A percentile compares a stretch with the other conserved stretches of the same genome.
Conservation (phyloP, 2,113 vertebrate species). For the Chloroceryle aenea region DNA sequence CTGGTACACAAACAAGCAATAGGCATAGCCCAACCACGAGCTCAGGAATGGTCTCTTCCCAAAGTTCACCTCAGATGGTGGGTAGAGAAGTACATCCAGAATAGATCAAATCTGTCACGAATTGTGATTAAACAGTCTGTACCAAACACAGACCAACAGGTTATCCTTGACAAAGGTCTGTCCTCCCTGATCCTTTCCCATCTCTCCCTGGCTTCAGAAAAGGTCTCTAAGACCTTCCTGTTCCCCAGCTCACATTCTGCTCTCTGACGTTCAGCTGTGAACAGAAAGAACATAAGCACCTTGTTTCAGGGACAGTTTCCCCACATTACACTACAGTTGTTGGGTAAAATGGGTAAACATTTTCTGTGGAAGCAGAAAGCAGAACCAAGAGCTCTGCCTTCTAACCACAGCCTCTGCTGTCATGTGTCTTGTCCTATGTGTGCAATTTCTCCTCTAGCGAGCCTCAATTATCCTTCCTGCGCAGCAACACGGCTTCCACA, state of each 20-base stretch:
- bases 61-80: neutral
- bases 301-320: neutral
- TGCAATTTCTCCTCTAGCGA: neutral
- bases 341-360: neutral
- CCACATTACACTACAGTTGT: rapidly evolving
- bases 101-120: neutral
- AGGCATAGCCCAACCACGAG: neutral
- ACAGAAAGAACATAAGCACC: neutral
- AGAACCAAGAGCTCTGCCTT: neutral
- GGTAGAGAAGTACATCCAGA: neutral
- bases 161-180: neutral
- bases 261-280: neutral
- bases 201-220: neutral
- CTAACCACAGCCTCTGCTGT: neutral
- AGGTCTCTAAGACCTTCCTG: neutral
- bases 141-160: neutral
- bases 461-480: neutral
- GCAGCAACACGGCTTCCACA: neutral
- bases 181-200: neutral
- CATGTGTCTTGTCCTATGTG: neutral
- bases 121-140: rapidly evolving
- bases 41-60: neutral
- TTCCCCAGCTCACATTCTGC: neutral
- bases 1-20: neutral
- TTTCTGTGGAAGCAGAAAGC: conserved; percentile 1